Conservation (phyloP, 2,113 vertebrate genomes). For the Falcunculus frontatus region DNA sequence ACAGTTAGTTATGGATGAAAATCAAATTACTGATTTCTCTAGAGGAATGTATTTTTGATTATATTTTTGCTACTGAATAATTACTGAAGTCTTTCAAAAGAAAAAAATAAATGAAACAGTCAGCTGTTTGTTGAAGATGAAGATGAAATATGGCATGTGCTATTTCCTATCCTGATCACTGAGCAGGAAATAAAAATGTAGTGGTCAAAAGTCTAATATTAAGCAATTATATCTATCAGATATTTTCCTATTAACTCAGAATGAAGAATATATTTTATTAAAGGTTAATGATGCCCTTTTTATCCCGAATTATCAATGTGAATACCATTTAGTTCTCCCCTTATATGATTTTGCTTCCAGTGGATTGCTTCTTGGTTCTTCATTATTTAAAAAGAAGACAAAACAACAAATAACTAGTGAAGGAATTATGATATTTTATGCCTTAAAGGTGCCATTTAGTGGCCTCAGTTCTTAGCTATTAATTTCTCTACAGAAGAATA, state of each 20-base stretch:
- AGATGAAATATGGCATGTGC: neutral
- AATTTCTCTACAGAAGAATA: neutral
- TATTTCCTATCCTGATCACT: neutral
- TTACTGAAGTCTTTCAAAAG: neutral
- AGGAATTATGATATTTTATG: neutral
- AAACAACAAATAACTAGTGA: neutral
- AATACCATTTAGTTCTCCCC: neutral
- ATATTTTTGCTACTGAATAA: constrained; percentile 3
- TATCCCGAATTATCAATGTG: neutral
- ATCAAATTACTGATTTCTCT: constrained; percentile 35
- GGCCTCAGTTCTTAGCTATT: neutral
- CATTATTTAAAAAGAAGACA: neutral
- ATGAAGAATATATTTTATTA: neutral
- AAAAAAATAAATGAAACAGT: neutral
- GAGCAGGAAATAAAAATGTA: neutral
- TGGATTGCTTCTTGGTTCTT: neutral
- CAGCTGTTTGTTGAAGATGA: neutral
- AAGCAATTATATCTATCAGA: neutral
- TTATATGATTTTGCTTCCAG: neutral
- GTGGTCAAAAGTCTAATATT: neutral
- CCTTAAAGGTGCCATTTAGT: neutral
- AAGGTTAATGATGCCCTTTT: neutral
- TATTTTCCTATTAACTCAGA: neutral
- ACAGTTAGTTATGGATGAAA: neutral
- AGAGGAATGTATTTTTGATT: neutral